These are phyloP conservation scores for Panagrolaimus sp. DNA, from an alignment of 1,140 invertebrate genomes.

Conservation along the genomic window DNA sequence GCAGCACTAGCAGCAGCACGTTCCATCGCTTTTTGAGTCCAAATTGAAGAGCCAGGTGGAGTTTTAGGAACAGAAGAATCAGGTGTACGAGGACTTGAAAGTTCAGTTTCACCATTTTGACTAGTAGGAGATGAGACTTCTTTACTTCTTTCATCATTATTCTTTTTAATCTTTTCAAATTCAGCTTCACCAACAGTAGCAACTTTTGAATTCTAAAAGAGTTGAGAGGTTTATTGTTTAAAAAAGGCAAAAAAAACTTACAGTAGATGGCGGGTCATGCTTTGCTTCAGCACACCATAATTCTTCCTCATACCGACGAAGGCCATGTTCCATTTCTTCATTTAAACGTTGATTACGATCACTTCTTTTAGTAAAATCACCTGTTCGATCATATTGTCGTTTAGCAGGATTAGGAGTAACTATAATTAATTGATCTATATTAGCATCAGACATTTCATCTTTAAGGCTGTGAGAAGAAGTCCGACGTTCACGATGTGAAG, in stretches of 20 bases:
- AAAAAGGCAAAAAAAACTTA: background rate
- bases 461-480: conserved; percentile 66
- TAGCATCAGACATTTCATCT: conserved; percentile 79
- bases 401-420: conserved; percentile 71
- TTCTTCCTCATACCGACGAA: conserved; percentile 87
- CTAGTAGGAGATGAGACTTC: conserved; percentile 25
- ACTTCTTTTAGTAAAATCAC: conserved; percentile 70
- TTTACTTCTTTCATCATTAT: conserved; percentile 31
- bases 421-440: conserved; percentile 88
- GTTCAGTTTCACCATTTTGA: background rate
- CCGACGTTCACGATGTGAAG: conserved; percentile 32
- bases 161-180: conserved; percentile 31
- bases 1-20: conserved; percentile 55
- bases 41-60: conserved; percentile 36
- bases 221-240: background rate
- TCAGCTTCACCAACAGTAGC: conserved; percentile 25
- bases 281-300: conserved; percentile 65
- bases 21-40: conserved; percentile 53
- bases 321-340: conserved; percentile 90
- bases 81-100: conserved; percentile 5
- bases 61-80: background rate
- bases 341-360: conserved; percentile 71
- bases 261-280: background rate
- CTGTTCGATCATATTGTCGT: conserved; percentile 72
- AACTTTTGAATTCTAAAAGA: conserved; percentile 26